Evolutionary conservation across 1,140 invertebrate species (phyloP).

Genomic region (Penaeus indicus): DNA sequence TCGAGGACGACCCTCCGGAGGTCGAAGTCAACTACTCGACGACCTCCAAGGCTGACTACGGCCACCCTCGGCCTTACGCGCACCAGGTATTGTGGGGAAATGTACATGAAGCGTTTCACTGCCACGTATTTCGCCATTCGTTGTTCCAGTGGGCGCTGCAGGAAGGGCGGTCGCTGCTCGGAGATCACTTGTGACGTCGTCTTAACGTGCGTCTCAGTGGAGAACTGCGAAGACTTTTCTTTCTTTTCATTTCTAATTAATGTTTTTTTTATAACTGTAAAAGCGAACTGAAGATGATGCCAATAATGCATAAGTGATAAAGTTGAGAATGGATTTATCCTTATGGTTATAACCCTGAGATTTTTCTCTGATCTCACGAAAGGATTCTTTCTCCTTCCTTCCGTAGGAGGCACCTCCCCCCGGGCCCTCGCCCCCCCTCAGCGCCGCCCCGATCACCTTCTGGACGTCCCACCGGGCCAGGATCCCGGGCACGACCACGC

Average conservation of each 20-base stretch:
- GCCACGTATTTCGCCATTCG: no score
- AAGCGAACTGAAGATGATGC: no score
- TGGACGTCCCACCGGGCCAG: slow-evolving; percentile 5
- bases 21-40: not conserved
- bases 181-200: no score
- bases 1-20: not conserved
- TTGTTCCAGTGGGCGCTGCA: no score
- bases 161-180: no score
- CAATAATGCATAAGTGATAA: no score
- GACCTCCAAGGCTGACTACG: not conserved
- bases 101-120: not conserved
- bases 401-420: not conserved
- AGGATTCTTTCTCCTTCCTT: not conserved
- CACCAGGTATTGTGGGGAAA: not conserved
- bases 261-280: no score
- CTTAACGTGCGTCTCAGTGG: no score
- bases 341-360: not conserved
- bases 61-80: not conserved
- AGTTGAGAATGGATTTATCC: not conserved
- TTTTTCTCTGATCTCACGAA: no score
- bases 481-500: not conserved
- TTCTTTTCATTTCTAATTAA: no score
- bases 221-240: no score
- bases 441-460: slow-evolving; percentile 24
- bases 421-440: not conserved